These are phyloP conservation scores for Carassius gibelio DNA, from an alignment of 2,113 vertebrate species.

Conservation along the genomic window DNA sequence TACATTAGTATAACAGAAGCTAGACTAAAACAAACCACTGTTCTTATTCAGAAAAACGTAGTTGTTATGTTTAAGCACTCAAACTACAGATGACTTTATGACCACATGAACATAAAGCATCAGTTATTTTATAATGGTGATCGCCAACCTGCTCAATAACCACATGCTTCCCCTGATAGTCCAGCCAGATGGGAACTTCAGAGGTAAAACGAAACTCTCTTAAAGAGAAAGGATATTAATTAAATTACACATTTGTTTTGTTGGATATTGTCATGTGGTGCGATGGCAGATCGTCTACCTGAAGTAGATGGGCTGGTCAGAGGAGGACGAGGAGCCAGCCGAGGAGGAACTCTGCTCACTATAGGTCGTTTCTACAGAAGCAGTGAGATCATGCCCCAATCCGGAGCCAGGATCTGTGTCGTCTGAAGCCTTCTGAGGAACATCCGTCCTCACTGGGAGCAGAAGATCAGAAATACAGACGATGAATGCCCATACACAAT, in stretches of 20 bases:
- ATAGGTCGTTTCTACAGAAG: constrained; percentile 76
- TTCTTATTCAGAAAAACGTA: neutral
- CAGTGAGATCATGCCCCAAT: constrained; percentile 68
- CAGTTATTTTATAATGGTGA: neutral
- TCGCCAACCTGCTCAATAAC: constrained; percentile 85
- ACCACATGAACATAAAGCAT: neutral
- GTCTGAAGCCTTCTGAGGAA: constrained; percentile 65
- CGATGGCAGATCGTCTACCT: constrained; percentile 69
- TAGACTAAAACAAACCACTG: too few species aligned
- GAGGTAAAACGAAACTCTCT: constrained; percentile 93
- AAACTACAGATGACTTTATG: neutral
- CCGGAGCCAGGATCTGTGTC: constrained; percentile 65
- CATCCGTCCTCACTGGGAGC: constrained; percentile 71
- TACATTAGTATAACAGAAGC: neutral
- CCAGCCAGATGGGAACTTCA: constrained; percentile 92
- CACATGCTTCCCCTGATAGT: constrained; percentile 91
- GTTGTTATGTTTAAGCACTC: neutral
- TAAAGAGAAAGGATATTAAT: neutral
- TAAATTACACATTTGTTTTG: neutral
- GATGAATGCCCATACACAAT: neutral
- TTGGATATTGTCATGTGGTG: neutral
- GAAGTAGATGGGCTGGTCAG: constrained; percentile 91
- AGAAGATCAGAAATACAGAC: too few species aligned
- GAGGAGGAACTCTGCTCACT: constrained; percentile 79
- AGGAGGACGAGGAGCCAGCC: constrained; percentile 74